Percentiles rank a stretch among this genome's conserved stretches.
These are phyloP conservation scores for Nebria salina DNA, from an alignment of 2,888 invertebrate genomes.

Conservation along the genomic window DNA sequence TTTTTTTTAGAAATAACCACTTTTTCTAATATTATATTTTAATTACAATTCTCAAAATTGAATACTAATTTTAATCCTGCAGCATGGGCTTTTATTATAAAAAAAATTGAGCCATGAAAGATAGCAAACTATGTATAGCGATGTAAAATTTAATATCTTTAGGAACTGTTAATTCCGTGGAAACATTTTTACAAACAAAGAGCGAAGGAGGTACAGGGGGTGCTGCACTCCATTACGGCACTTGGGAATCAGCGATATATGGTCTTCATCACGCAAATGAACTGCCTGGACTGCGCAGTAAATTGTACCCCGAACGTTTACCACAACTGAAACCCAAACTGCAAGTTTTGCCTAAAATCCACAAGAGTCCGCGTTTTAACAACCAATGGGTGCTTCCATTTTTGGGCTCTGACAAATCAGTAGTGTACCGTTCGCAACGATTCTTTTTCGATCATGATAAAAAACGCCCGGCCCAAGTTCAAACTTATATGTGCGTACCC, in stretches of 20 bases:
- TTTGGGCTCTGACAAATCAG: constrained; percentile 83
- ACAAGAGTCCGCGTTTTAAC: constrained; percentile 61
- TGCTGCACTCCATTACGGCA: constrained; percentile 79
- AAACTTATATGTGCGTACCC: constrained; percentile 70
- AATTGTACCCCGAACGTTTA: constrained; percentile 73
- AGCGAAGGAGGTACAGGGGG: constrained; percentile 57
- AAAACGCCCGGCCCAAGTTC: constrained; percentile 80
- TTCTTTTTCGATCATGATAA: constrained; percentile 74
- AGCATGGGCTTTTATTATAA: too few species aligned
- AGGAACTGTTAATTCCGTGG: constrained; percentile 81
- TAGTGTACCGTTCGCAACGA: constrained; percentile 84
- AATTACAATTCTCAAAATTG: neutral
- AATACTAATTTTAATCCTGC: too few species aligned
- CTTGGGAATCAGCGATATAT: constrained; percentile 89
- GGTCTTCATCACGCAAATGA: constrained; percentile 75
- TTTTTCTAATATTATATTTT: neutral
- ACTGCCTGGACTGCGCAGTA: constrained; percentile 71
- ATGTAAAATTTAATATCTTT: constrained; percentile 4
- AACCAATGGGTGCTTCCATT: constrained; percentile 78
- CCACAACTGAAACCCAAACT: constrained; percentile 73
- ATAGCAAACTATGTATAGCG: too few species aligned
- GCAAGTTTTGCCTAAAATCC: constrained; percentile 66
- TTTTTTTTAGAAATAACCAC: neutral
- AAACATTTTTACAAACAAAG: constrained; percentile 71
- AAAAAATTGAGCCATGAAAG: too few species aligned